Percentiles rank a stretch among this genome's conserved stretches.
Conservation (phyloP, 1,140 invertebrate species). For the Anastatus disparis region DNA sequence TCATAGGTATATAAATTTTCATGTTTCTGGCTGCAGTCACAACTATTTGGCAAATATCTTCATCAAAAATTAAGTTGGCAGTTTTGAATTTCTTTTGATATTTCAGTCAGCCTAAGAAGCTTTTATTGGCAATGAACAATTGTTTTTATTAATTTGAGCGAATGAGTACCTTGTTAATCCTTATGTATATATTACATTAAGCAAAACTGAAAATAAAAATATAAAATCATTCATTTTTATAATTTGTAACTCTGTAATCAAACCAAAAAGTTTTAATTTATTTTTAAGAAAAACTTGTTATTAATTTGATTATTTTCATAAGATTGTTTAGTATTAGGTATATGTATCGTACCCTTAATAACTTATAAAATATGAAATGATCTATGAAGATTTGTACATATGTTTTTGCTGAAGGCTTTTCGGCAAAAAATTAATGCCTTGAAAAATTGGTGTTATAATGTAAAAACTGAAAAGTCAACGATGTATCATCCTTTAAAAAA, state of each 20-base stretch:
- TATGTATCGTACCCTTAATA: neutral
- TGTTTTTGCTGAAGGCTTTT: neutral
- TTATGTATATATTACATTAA: neutral
- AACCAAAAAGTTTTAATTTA: neutral
- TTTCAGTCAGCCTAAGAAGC: neutral
- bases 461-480: neutral
- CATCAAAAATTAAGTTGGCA: neutral
- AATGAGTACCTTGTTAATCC: slow-evolving; percentile 1
- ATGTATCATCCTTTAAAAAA: slow-evolving; percentile 12
- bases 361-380: neutral
- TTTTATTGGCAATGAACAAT: neutral
- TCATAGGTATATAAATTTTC: neutral
- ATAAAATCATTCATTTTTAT: too few species aligned
- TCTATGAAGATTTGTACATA: slow-evolving; percentile 14
- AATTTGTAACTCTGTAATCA: neutral
- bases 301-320: neutral
- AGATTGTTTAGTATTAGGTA: neutral
- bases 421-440: neutral
- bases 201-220: too few species aligned
- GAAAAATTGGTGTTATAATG: neutral
- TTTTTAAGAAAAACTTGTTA: neutral
- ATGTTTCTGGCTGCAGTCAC: neutral
- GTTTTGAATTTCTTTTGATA: slow-evolving; percentile 18
- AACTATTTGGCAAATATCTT: slow-evolving; percentile 17
- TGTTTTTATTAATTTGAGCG: too few species aligned